phyloP scores from a whole-genome alignment of 2,797 vertebrate species.

The Paedocypris micromegethes region DNA sequence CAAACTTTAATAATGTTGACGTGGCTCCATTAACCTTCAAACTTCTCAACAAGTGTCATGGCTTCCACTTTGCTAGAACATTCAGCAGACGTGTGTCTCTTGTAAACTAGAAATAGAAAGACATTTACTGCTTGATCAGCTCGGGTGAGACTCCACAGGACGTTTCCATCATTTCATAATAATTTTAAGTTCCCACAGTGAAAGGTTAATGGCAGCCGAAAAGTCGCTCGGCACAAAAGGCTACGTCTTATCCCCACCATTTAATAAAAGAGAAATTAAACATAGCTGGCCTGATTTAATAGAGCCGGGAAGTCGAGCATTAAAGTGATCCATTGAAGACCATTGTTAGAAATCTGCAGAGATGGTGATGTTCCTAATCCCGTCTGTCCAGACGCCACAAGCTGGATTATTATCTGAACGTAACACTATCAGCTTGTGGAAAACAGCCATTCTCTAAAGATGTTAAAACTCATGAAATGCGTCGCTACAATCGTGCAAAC shows the following conservation, averaged over 20 bases:
- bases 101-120: slow-evolving; percentile 45
- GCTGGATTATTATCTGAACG: neutral
- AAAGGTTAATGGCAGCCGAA: slow-evolving; percentile 38
- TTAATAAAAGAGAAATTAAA: slow-evolving; percentile 6
- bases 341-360: slow-evolving; percentile 23
- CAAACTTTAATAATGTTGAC: too few species aligned
- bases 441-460: neutral
- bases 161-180: slow-evolving; percentile 41
- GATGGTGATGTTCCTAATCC: too few species aligned
- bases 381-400: too few species aligned
- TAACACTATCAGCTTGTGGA: slow-evolving; percentile 10
- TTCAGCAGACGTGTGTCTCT: neutral
- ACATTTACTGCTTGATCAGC: slow-evolving; percentile 35
- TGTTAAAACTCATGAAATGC: neutral
- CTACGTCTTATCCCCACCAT: slow-evolving; percentile 4
- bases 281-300: slow-evolving; percentile 26
- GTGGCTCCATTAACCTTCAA: too few species aligned
- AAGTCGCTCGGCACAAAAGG: neutral
- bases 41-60: neutral
- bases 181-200: slow-evolving; percentile 42
- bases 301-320: slow-evolving; percentile 15
- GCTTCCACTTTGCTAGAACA: too few species aligned
- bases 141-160: slow-evolving; percentile 44
- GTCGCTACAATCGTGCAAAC: slow-evolving; percentile 11
- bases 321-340: slow-evolving; percentile 30